Evolutionary conservation across 2,888 invertebrate genomes (phyloP).

Genomic region (Dyspetes luteomarginatus): DNA sequence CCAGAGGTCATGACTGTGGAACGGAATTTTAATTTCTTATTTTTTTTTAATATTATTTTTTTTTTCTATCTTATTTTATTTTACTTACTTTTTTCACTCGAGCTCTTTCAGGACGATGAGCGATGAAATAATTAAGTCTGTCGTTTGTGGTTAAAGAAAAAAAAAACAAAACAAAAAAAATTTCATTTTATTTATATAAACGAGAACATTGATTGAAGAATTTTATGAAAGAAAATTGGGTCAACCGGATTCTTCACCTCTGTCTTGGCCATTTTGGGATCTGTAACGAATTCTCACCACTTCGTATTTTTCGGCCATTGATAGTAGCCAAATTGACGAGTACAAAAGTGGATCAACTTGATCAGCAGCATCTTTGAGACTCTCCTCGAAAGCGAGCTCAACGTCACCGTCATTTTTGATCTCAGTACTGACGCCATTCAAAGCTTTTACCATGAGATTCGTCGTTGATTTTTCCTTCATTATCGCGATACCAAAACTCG

Average conservation of each 20-base stretch:
- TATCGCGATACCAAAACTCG: conserved; percentile 70
- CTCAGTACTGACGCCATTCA: conserved; percentile 70
- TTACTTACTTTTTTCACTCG: conserved; percentile 9
- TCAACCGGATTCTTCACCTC: conserved; percentile 25
- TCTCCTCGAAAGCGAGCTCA: conserved; percentile 71
- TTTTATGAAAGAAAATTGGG: no score
- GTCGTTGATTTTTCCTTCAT: conserved; percentile 67
- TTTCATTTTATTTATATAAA: no score
- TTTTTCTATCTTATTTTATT: no score
- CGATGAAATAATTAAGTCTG: background rate
- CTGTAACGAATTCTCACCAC: conserved; percentile 65
- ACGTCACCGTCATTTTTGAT: conserved; percentile 63
- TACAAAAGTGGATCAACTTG: conserved; percentile 71
- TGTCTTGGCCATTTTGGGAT: conserved; percentile 27
- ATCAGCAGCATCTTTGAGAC: conserved; percentile 71
- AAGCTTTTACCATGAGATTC: conserved; percentile 64
- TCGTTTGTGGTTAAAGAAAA: no score
- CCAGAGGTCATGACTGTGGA: background rate
- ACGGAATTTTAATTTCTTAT: background rate
- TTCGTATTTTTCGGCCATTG: conserved; percentile 69
- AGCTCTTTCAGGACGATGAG: background rate
- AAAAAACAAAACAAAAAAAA: no score
- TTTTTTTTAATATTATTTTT: no score
- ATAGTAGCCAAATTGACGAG: conserved; percentile 69
- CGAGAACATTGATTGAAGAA: no score